A percentile compares a stretch with the other conserved stretches of the same genome.
phyloP scores from a whole-genome alignment of 2,797 vertebrate genomes.

The Enteromius fasciolatus region DNA sequence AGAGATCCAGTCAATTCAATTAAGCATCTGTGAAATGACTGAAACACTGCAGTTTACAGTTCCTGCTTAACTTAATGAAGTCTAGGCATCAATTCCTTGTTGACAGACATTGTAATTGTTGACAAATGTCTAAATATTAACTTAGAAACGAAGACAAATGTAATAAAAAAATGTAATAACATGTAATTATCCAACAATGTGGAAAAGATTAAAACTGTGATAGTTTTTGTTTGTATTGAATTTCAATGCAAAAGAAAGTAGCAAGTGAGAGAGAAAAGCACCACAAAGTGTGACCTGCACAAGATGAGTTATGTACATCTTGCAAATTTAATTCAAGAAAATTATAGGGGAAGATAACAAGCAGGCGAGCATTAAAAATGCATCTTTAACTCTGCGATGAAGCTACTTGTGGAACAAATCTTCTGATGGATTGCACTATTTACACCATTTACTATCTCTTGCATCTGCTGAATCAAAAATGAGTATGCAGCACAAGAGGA shows the following conservation, averaged over 20 bases:
- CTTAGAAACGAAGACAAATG: background rate
- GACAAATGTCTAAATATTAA: background rate
- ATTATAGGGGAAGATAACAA: slow-evolving; percentile 45
- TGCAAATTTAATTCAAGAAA: slow-evolving; percentile 58
- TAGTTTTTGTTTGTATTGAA: background rate
- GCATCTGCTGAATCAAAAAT: slow-evolving; percentile 38
- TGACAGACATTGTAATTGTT: background rate
- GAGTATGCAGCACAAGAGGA: slow-evolving; percentile 14
- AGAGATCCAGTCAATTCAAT: slow-evolving; percentile 15
- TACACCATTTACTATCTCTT: slow-evolving; percentile 33
- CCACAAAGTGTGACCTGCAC: background rate
- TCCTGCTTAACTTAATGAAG: background rate
- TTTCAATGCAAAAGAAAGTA: background rate
- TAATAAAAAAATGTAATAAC: background rate
- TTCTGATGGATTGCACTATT: slow-evolving; percentile 63
- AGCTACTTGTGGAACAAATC: slow-evolving; percentile 54
- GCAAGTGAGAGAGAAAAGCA: background rate
- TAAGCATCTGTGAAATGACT: background rate
- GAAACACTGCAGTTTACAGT: background rate
- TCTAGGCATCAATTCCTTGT: background rate
- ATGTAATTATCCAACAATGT: no score
- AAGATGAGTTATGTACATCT: slow-evolving; percentile 10
- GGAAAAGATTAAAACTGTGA: background rate
- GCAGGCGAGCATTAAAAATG: slow-evolving; percentile 55
- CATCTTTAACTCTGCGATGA: slow-evolving; percentile 58